A percentile compares a stretch with the other conserved stretches of the same genome.
phyloP scores from a whole-genome alignment of 1,140 invertebrate genomes.

The Bombus pascuorum region DNA sequence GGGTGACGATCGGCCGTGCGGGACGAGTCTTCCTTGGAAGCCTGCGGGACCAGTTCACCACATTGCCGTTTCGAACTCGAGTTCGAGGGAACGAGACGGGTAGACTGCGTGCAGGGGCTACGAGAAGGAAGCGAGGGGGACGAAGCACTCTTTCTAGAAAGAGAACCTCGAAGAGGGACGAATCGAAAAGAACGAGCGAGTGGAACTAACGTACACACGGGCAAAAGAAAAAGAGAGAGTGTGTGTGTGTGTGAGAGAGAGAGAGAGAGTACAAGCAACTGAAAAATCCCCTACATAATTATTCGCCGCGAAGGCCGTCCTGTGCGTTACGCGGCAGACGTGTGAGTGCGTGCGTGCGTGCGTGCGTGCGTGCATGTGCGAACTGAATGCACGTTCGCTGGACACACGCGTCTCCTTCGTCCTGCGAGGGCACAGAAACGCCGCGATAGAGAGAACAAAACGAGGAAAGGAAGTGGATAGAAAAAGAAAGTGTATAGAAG shows the following conservation, averaged over 20 bases:
- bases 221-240: no score
- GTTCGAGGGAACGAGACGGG: constrained; percentile 15
- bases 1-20: constrained; percentile 49
- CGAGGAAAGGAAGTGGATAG: constrained; percentile 7
- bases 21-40: constrained; percentile 43
- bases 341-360: constrained; percentile 31
- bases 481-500: constrained; percentile 10
- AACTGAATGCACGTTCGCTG: constrained; percentile 37
- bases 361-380: neutral
- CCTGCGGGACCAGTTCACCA: constrained; percentile 60
- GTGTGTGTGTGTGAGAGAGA: neutral
- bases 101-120: neutral
- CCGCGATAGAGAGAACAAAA: neutral
- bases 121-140: neutral
- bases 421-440: constrained; percentile 30
- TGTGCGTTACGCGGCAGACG: constrained; percentile 69
- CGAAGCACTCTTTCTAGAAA: neutral
- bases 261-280: constrained; percentile 45
- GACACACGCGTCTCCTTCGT: constrained; percentile 24
- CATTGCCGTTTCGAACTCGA: constrained; percentile 2
- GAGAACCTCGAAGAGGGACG: constrained; percentile 5
- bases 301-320: constrained; percentile 76
- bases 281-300: constrained; percentile 76
- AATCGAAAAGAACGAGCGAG: neutral
- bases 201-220: no score